Base-by-base conservation (phyloP, 2,113 vertebrate species). In the Bufo gargarizans region DNA sequence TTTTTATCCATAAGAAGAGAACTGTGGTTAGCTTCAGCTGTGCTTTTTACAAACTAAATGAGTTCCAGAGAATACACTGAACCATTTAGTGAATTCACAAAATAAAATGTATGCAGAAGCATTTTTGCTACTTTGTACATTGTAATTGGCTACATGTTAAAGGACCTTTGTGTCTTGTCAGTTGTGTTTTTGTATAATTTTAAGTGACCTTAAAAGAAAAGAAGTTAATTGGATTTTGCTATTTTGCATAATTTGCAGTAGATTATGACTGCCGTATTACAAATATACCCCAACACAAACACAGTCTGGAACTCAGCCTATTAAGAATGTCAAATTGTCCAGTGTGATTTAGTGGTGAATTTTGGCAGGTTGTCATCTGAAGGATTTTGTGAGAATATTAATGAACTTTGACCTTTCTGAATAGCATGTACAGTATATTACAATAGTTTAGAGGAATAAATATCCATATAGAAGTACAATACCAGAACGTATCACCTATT, bases 211-310 rank as follows among this genome's bases (percentile, higher is more conserved):
- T 65, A 86, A 77, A 65, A 78, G 33, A 78, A 86, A 86, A 22
- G 71, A 86, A 76, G 85, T 77, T 86, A 78, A 86, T 86, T 86
- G 85, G 85, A 86, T 86, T 86, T 86, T 50, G 85, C 45, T 86
- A 12, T 78, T 77, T 86, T 78, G 59, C 67, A 77, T 78, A 86
- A 47, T 77, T 72, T 74, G 11, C 72, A 14, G 72, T 63, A 61
- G 71, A 59, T 86, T 77, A 20, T 77, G 84, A 77, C n/a, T 4
- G 12, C 53, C 50, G 14, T 65, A 53, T 77, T 43, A 77, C 45
- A 77, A 78, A 67, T 50, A 86, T 17, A 47, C 76, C 33, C 45
- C 13, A 65, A 47, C 56, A 49, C 50, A 86, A 85, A 69, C 63
- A 74, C 53, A 74, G 17, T 17, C 55, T 74, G n/a, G 47, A 56